Evolutionary conservation across 2,888 invertebrate species (phyloP).

Genomic region (Norana najaformis): DNA sequence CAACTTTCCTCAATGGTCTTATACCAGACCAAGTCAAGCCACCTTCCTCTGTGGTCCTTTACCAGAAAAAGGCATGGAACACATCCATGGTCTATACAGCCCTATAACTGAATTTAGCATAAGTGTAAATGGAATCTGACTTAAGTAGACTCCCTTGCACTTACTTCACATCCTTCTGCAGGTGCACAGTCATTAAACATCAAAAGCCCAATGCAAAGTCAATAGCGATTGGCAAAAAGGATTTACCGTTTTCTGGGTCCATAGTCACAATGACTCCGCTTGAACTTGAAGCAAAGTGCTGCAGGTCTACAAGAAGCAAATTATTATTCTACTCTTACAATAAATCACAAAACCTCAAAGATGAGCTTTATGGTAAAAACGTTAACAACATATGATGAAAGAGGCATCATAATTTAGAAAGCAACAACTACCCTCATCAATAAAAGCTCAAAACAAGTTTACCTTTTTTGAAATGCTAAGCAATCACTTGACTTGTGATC

Average conservation of each 20-base stretch:
- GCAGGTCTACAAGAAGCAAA: constrained; percentile 66
- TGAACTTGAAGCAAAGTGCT: constrained; percentile 87
- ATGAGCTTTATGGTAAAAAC: not conserved
- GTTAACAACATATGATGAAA: too few relatives aligned
- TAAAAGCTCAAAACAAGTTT: too few relatives aligned
- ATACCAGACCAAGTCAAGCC: too few relatives aligned
- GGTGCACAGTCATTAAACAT: too few relatives aligned
- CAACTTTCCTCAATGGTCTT: too few relatives aligned
- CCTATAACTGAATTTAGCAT: too few relatives aligned
- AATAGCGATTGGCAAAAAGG: not conserved
- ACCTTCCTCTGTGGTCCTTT: too few relatives aligned
- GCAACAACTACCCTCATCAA: not conserved
- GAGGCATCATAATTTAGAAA: not conserved
- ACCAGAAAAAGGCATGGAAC: too few relatives aligned
- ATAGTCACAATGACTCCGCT: constrained; percentile 83
- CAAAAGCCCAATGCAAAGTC: not conserved
- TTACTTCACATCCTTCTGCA: too few relatives aligned
- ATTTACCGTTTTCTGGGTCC: constrained; percentile 72
- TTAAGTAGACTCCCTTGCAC: too few relatives aligned
- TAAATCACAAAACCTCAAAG: not conserved
- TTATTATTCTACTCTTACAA: not conserved
- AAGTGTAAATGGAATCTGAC: too few relatives aligned
- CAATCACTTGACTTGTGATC: not conserved
- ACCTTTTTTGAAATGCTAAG: not conserved
- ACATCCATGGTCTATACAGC: too few relatives aligned